A percentile compares a stretch with the other conserved stretches of the same genome.
Evolutionary conservation across 2,888 invertebrate genomes (phyloP).

Genomic region (Enoplolaimus lenunculus): DNA sequence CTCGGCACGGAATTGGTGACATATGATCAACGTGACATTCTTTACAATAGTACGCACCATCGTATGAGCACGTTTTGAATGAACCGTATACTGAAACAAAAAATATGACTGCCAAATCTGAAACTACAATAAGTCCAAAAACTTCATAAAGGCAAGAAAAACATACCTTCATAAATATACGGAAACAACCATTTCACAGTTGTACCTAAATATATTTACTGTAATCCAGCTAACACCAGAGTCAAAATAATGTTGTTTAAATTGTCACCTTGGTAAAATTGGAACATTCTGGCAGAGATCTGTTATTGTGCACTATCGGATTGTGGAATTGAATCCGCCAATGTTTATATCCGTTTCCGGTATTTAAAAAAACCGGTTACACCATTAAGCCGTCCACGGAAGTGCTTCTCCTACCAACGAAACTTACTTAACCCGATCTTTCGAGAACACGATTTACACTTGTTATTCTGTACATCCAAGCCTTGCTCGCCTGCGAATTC

Average conservation of each 20-base stretch:
- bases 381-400: too few relatives aligned
- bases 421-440: slow-evolving; percentile 28
- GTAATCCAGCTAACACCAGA: too few relatives aligned
- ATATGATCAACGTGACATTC: slow-evolving; percentile 70
- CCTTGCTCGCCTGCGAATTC: slow-evolving; percentile 32
- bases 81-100: background rate
- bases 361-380: too few relatives aligned
- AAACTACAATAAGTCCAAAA: slow-evolving; percentile 30
- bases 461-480: slow-evolving; percentile 33
- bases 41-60: slow-evolving; percentile 73
- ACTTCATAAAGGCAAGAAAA: slow-evolving; percentile 19
- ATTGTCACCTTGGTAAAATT: too few relatives aligned
- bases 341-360: too few relatives aligned
- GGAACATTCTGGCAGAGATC: too few relatives aligned
- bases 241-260: too few relatives aligned
- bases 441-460: slow-evolving; percentile 33
- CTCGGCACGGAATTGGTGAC: slow-evolving; percentile 66
- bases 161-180: background rate
- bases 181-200: background rate
- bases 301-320: too few relatives aligned
- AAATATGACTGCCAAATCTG: too few relatives aligned
- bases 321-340: too few relatives aligned
- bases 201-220: background rate
- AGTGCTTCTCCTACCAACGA: background rate
- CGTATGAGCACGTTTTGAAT: slow-evolving; percentile 61